Evolutionary conservation across 2,113 vertebrate species (phyloP), one percentile per base, ranked within the genome.

Genomic region (Ictalurus punctatus): DNA sequence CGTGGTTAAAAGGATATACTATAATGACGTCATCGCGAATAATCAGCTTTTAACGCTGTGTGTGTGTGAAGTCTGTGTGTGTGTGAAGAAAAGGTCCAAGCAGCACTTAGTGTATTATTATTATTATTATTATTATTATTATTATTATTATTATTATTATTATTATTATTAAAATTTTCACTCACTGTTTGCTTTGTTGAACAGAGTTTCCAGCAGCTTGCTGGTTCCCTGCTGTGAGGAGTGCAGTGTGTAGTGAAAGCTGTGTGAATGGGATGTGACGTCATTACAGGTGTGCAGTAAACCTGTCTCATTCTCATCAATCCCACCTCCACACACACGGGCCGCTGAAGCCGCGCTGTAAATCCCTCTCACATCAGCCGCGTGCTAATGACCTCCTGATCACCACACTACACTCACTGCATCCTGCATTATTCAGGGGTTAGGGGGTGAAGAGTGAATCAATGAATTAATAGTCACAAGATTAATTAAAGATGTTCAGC

Each of bases 181-280:
- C 58, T 59, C 17, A 59, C 17, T 59, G 23, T 63, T 25, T 63
- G 21, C 61, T 63, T 23, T 63, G 61, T 9, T 63, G 61, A 63
- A 63, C 61, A 67, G 25, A 67, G 9, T 67, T 9, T 67, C 27
- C 27, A 13, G 12, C 27, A 69, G 25, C 67, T 17, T 34, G 4
- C 67, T 71, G 30, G 19, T 71, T 37, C 69, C 30, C 69, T 71
- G 25, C 9, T 17, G 13, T 71, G 14, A 19, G 69, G 17, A 71
- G 30, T 37, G 25, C 9, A 34, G 13, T 71, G 14, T 37, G 69
- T 37, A 71, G 30, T 37, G 16, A 90, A 90, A 69, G 81, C 93
- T 94, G 92, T 94, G 92, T 91, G 94, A 95, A 94, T 93, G 93
- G 94, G 95, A 95, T 94, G 95, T 95, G 94, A 95, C 93, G 94